Evolutionary conservation across 2,113 vertebrate genomes (phyloP).

Genomic region (Calyptomena viridis): DNA sequence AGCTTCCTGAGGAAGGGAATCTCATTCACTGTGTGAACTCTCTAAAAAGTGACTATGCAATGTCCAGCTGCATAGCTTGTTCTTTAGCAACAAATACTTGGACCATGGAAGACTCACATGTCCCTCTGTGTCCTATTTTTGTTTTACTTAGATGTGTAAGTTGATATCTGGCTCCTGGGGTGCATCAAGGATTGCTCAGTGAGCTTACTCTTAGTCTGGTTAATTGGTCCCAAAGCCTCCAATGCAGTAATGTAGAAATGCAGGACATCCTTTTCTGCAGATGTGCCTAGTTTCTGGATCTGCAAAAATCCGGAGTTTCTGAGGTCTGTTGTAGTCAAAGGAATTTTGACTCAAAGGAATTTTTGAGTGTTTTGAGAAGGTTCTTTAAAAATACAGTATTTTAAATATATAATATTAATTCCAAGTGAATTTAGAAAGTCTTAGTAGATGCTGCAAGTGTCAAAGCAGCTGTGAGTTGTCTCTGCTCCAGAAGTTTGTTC

Average conservation of each 20-base stretch:
- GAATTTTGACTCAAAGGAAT: not conserved
- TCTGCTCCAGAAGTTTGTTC: not conserved
- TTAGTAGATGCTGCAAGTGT: not conserved
- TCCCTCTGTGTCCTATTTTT: not conserved
- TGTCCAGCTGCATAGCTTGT: not conserved
- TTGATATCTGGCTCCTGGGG: not conserved
- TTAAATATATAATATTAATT: not conserved
- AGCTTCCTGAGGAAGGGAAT: not conserved
- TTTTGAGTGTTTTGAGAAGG: not conserved
- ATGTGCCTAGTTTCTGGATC: not conserved
- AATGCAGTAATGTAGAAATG: not conserved
- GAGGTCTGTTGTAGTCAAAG: not conserved
- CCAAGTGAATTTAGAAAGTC: not conserved
- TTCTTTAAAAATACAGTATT: not conserved
- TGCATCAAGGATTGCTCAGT: not conserved
- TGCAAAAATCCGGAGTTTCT: not conserved
- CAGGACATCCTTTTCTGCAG: not conserved
- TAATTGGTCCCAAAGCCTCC: not conserved
- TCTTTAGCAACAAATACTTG: not conserved
- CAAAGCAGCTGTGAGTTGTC: not conserved
- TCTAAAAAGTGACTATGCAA: not conserved
- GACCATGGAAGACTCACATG: rapidly evolving
- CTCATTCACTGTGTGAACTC: not conserved
- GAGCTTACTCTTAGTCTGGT: not conserved
- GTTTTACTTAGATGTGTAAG: not conserved